phyloP scores from a whole-genome alignment of 2,113 vertebrate species.

The Esox niger region DNA sequence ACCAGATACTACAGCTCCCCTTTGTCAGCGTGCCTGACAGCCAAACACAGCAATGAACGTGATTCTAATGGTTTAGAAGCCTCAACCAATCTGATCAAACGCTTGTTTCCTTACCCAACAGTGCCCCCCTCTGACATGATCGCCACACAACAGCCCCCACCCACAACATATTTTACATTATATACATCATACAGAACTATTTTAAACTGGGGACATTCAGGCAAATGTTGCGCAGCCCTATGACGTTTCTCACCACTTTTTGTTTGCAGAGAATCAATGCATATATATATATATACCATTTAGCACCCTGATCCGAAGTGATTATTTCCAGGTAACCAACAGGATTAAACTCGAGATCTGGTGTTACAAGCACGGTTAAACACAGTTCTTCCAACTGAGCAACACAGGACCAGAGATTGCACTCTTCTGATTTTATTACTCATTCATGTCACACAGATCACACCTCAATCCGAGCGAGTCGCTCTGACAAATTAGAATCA shows the following conservation, averaged over 20 bases:
- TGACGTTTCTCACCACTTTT: too few relatives aligned
- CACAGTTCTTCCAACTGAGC: too few relatives aligned
- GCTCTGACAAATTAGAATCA: constrained; percentile 46
- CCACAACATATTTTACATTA: neutral
- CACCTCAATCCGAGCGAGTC: constrained; percentile 46
- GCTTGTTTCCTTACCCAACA: constrained; percentile 1
- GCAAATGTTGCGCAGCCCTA: too few relatives aligned
- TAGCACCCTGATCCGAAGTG: too few relatives aligned
- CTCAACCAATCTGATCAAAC: neutral
- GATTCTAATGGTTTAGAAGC: neutral
- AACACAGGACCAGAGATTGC: neutral
- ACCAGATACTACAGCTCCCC: neutral
- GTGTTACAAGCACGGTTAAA: too few relatives aligned
- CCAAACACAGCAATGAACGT: neutral
- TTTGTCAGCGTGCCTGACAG: neutral
- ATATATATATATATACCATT: too few relatives aligned
- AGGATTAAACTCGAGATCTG: too few relatives aligned
- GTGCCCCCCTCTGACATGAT: neutral
- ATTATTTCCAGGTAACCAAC: too few relatives aligned
- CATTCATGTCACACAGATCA: constrained; percentile 39
- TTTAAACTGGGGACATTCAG: too few relatives aligned
- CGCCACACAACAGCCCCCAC: neutral
- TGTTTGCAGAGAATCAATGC: too few relatives aligned
- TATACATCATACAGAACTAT: too few relatives aligned
- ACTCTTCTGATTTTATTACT: neutral